A percentile compares a stretch with the other conserved stretches of the same genome.
These are phyloP conservation scores for Camponotus vicinus DNA, from an alignment of 1,140 invertebrate species.

Conservation along the genomic window DNA sequence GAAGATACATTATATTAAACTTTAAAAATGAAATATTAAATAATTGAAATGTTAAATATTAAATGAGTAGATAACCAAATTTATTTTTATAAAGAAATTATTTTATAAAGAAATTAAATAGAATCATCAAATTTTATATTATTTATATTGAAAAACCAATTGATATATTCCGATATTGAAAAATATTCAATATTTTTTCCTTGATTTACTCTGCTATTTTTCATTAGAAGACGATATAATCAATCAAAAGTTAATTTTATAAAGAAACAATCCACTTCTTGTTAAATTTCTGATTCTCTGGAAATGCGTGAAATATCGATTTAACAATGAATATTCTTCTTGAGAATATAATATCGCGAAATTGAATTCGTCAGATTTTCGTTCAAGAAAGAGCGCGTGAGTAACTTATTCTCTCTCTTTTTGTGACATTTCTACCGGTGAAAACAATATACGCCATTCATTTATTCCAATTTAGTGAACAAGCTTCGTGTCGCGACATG, in stretches of 20 bases:
- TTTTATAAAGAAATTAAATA: not conserved
- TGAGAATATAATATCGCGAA: not conserved
- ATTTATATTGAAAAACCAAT: conserved; percentile 17
- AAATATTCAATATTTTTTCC: not conserved
- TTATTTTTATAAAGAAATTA: not conserved
- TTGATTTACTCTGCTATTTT: not conserved
- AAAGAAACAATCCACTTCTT: not conserved
- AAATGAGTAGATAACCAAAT: not conserved
- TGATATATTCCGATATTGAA: not conserved
- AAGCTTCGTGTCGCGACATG: conserved; percentile 1
- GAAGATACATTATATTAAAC: not conserved
- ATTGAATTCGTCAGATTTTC: not conserved
- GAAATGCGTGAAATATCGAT: not conserved
- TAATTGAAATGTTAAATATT: not conserved
- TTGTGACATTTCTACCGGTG: not conserved
- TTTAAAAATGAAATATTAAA: not conserved
- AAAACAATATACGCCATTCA: conserved; percentile 23
- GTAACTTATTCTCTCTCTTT: not conserved
- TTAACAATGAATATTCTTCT: not conserved
- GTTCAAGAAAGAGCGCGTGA: not conserved
- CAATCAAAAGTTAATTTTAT: not conserved
- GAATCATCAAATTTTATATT: not conserved
- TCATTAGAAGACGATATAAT: not conserved
- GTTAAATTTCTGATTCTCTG: not conserved
- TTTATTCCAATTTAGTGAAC: conserved; percentile 38